These are phyloP conservation scores for Lycia hirtaria DNA, from an alignment of 2,888 invertebrate genomes.

Conservation along the genomic window DNA sequence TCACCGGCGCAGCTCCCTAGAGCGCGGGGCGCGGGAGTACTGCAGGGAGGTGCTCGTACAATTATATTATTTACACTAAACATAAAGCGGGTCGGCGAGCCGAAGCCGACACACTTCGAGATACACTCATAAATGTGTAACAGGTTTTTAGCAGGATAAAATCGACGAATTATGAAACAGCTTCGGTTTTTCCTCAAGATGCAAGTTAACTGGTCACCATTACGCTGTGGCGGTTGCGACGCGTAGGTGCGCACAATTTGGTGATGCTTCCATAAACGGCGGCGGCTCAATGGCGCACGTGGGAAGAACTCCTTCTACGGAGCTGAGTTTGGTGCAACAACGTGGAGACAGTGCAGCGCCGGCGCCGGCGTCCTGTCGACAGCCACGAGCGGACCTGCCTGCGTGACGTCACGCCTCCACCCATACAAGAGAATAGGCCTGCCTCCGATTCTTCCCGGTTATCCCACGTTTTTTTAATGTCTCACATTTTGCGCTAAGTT, in stretches of 20 bases:
- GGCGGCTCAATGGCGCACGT: not conserved
- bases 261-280: not conserved
- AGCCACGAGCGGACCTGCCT: too few species aligned
- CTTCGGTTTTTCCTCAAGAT: slow-evolving; percentile 1
- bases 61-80: slow-evolving; percentile 45
- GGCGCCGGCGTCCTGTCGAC: not conserved
- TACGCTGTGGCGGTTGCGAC: not conserved
- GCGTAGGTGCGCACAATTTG: not conserved
- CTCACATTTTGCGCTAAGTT: too few species aligned
- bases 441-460: too few species aligned
- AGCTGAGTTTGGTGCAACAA: too few species aligned
- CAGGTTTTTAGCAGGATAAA: slow-evolving; percentile 2
- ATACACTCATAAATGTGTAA: not conserved
- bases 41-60: too few species aligned
- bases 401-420: too few species aligned
- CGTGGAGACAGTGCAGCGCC: not conserved
- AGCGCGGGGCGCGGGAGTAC: too few species aligned
- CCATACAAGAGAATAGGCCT: too few species aligned
- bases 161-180: not conserved
- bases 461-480: too few species aligned
- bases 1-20: too few species aligned
- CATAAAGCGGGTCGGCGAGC: too few species aligned
- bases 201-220: not conserved
- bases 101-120: not conserved
- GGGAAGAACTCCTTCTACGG: not conserved